These are phyloP conservation scores for Stichopus horrens DNA, from an alignment of 53 echinoderm and acorn worm species.

Conservation along the genomic window DNA sequence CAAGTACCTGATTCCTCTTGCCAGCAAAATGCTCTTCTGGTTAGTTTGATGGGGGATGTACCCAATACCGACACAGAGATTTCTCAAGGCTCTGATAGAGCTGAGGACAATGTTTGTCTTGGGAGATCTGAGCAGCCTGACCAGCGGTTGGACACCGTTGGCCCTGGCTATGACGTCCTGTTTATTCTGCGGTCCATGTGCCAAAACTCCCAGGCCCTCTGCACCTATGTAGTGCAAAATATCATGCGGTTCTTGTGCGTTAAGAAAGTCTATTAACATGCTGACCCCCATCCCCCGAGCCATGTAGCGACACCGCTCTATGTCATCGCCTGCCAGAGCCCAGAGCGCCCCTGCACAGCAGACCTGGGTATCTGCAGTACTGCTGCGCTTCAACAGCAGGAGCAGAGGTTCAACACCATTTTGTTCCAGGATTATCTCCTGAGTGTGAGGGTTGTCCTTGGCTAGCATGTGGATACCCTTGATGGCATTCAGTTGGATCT, in stretches of 20 bases:
- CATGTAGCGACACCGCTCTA: slow-evolving; percentile 85
- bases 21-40: slow-evolving; percentile 74
- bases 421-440: slow-evolving; percentile 90
- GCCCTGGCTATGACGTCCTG: slow-evolving; percentile 85
- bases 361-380: slow-evolving; percentile 84
- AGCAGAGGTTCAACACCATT: slow-evolving; percentile 91
- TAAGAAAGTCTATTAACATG: slow-evolving; percentile 88
- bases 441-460: slow-evolving; percentile 90
- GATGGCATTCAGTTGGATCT: slow-evolving; percentile 86
- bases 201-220: slow-evolving; percentile 84
- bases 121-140: slow-evolving; percentile 82
- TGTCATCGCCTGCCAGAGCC: slow-evolving; percentile 93
- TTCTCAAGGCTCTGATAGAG: slow-evolving; percentile 81
- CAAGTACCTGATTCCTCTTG: slow-evolving; percentile 86
- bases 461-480: slow-evolving; percentile 87
- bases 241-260: slow-evolving; percentile 80
- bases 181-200: slow-evolving; percentile 89
- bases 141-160: slow-evolving; percentile 91
- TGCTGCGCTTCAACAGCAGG: slow-evolving; percentile 85
- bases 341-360: slow-evolving; percentile 90
- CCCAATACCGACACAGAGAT: slow-evolving; percentile 90
- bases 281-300: slow-evolving; percentile 92
- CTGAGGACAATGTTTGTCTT: slow-evolving; percentile 96
- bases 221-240: slow-evolving; percentile 93
- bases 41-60: slow-evolving; percentile 87